Percentiles rank a stretch among this genome's conserved stretches.
Evolutionary conservation across 2,113 vertebrate species (phyloP).

Genomic region (Brachypodius melanocephalos): DNA sequence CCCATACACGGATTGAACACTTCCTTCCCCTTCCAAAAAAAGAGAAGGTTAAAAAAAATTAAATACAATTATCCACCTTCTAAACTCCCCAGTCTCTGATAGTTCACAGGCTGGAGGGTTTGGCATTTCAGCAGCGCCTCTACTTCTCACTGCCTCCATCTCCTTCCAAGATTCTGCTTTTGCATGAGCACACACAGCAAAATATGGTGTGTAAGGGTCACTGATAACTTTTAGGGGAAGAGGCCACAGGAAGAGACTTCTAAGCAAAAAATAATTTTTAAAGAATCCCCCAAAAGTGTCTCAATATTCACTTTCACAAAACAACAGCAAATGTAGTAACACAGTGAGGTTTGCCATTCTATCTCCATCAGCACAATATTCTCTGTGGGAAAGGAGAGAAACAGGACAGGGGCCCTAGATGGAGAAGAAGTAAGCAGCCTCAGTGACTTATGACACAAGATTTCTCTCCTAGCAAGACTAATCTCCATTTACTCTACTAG

Average conservation of each 20-base stretch:
- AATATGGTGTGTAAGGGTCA: neutral
- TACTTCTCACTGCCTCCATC: neutral
- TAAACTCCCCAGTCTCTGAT: too few species aligned
- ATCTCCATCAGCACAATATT: neutral
- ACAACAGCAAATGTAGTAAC: neutral
- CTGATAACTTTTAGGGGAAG: neutral
- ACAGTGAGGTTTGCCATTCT: neutral
- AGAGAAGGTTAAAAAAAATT: neutral
- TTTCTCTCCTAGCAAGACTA: constrained; percentile 10
- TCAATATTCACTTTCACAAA: neutral
- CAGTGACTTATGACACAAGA: neutral
- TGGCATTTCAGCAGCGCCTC: neutral
- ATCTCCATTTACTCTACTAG: neutral
- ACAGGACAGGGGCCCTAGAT: neutral
- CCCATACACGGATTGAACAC: neutral
- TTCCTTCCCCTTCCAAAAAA: neutral
- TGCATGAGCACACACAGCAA: accelerated
- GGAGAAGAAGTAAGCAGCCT: neutral
- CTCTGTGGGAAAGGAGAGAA: neutral
- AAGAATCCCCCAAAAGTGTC: neutral
- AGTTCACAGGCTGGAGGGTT: neutral
- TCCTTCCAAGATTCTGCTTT: neutral
- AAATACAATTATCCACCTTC: neutral
- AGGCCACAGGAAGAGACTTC: neutral
- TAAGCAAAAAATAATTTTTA: neutral